Base-by-base conservation (phyloP, 2,888 invertebrate species). In the Lutraria lutraria region DNA sequence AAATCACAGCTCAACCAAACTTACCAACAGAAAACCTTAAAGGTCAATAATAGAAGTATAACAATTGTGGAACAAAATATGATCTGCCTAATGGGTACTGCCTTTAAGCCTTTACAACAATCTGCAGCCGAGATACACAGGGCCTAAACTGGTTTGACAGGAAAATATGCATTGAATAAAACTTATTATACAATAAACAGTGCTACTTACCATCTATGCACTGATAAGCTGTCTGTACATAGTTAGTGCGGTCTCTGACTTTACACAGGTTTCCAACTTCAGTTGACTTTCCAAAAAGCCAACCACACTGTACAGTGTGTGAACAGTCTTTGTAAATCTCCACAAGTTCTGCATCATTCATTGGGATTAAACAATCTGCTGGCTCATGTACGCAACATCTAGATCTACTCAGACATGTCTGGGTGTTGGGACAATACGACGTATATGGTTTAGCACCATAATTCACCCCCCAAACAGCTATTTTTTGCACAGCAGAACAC, bases 381-480 rank as follows among this genome's bases (percentile, higher is more conserved):
- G 88, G 81, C 79, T 92, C 84, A 63, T 92, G 90, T 12, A 80
- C 54, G 72, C 94, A 94, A 83, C 94, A 94, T 21, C 81, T 25
- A 13, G 81, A 80, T 21, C 83, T 86, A 68, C 81, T 83, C 31
- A 92, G 85, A 80, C 94, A 94, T 6, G 91, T 79, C 81, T 87
- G 84, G 15, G 88, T 85, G 21, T 87, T 85, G 21, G 93, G 92
- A 83, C 94, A 94, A 16, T 81, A 56, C 0, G 72, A 34, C 16
- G 91, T 90, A 81, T 90, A 88, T n/a, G 90, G 89, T 72, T 94
- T 94, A 56, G 93, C 89, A 31, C 89, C 92, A 88, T 94, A 93
- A 29, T 89, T 89, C n/a, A 94, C 85, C 19, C 86, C 88, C 68
- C 81, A 81, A 76, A 93, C 85, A 52, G 93, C 94, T 31, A 94